Percentiles rank a stretch among this genome's conserved stretches.
phyloP scores from a whole-genome alignment of 53 echinoderm and acorn worm species.

The Luidia sarsii region DNA sequence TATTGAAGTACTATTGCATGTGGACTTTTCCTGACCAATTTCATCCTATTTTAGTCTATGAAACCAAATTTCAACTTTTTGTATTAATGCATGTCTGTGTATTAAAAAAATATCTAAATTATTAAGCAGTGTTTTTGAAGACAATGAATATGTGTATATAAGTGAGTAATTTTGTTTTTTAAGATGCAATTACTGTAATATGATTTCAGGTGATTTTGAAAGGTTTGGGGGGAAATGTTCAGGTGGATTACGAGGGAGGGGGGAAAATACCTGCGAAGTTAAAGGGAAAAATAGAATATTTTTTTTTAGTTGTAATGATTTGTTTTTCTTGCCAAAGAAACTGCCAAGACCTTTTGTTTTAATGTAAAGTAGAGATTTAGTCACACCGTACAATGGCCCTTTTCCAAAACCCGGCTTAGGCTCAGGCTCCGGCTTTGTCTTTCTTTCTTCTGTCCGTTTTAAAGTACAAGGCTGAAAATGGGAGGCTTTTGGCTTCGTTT shows the following conservation, averaged over 20 bases:
- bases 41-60: not conserved
- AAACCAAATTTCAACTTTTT: constrained; percentile 15
- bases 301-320: not conserved
- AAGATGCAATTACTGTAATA: constrained; percentile 15
- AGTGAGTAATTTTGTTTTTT: constrained; percentile 22
- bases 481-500: too few relatives aligned
- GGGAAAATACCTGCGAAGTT: too few relatives aligned
- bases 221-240: constrained; percentile 1
- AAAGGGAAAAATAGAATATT: too few relatives aligned
- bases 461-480: too few relatives aligned
- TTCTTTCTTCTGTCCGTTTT: too few relatives aligned
- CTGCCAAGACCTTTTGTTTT: not conserved
- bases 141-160: constrained; percentile 34
- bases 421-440: too few relatives aligned
- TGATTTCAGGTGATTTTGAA: not conserved
- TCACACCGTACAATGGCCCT: too few relatives aligned
- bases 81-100: constrained; percentile 26
- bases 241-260: too few relatives aligned
- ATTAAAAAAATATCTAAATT: not conserved
- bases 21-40: not conserved
- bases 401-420: too few relatives aligned
- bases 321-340: constrained; percentile 25
- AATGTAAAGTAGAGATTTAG: too few relatives aligned
- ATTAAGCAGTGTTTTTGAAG: not conserved
- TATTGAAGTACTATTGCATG: constrained; percentile 21